A percentile compares a stretch with the other conserved stretches of the same genome.
These are phyloP conservation scores for Imbricaverruca yamaguchii DNA, from an alignment of 2,888 invertebrate genomes.

Conservation along the genomic window DNA sequence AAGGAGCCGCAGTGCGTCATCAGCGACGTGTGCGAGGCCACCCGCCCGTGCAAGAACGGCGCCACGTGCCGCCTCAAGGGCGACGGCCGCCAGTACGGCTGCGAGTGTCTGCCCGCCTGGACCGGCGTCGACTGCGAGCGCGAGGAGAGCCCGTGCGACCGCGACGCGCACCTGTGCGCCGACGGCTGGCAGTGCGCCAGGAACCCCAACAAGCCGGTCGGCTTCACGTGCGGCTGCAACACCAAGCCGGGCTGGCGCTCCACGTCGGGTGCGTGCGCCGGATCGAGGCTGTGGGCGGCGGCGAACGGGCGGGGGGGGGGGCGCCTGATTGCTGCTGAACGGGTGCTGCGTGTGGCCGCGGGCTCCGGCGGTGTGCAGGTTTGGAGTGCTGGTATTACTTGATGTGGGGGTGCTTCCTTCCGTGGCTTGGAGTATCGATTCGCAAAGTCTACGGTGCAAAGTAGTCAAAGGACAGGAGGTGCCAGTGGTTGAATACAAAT, in stretches of 20 bases:
- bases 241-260: neutral
- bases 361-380: too few species aligned
- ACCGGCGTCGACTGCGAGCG: neutral
- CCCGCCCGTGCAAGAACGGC: neutral
- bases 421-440: too few species aligned
- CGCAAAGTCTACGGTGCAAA: too few species aligned
- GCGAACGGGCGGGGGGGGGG: too few species aligned
- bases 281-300: too few species aligned
- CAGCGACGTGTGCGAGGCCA: slow-evolving; percentile 2
- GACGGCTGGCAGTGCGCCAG: slow-evolving; percentile 3
- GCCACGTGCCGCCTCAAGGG: neutral
- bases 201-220: slow-evolving; percentile 12
- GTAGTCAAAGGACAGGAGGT: too few species aligned
- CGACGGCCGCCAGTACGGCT: neutral
- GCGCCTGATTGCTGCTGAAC: too few species aligned
- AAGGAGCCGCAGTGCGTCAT: slow-evolving; percentile 9
- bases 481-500: too few species aligned
- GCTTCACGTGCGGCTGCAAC: slow-evolving; percentile 16
- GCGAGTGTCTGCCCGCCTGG: slow-evolving; percentile 11
- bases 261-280: neutral
- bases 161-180: neutral
- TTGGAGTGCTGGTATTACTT: too few species aligned
- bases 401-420: too few species aligned
- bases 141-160: slow-evolving; percentile 17
- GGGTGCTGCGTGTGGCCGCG: too few species aligned